Base-by-base conservation (phyloP, 2,797 vertebrate genomes). In the Danio jaintianensis region DNA sequence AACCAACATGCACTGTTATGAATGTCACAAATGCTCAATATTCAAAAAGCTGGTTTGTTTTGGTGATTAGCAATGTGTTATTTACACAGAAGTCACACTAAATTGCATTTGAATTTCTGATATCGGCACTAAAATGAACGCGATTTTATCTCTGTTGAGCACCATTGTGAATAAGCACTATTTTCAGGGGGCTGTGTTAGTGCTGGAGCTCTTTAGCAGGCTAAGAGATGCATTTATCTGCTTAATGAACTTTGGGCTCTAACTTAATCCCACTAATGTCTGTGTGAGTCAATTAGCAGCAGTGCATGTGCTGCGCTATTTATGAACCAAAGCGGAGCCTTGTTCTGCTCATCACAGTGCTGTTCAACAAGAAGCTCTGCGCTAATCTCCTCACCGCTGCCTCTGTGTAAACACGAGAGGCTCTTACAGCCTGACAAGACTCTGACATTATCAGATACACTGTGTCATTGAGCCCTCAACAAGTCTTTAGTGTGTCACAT, bases 261-360 rank as follows among this genome's bases (percentile, higher is more conserved):
- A 94, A 95, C 93, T 93, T 92, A 94, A 95, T 95, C 93, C 92
- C 90, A 84, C 92, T 94, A 95, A 94, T 94, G 93, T 93, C 92
- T 93, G 93, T 91, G 92, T 93, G 93, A 94, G 94, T 95, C 92
- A 94, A 94, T 95, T 95, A 95, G 93, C 81, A 62, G 90, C 86
- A 89, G 90, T 85, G 89, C 92, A 93, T 93, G 92, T 90, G 93
- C 91, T 89, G 90, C 61, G 72, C 91, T 92, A 93, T 93, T 93
- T 93, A 94, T 93, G 91, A 89, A 90, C 89, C 84, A 61, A 86
- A 93, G 87, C 89, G 78, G 85, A 81, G 84, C 83, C 71, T 42
- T 87, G 87, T 86, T 88, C 77, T 77, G 75, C 62, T 73, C 75
- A 77, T 75, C 53, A 63, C 82, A 86, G 78, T 87, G 87, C 88